Conservation (phyloP, 2,797 vertebrate genomes). For the Centroberyx gerrardi region DNA sequence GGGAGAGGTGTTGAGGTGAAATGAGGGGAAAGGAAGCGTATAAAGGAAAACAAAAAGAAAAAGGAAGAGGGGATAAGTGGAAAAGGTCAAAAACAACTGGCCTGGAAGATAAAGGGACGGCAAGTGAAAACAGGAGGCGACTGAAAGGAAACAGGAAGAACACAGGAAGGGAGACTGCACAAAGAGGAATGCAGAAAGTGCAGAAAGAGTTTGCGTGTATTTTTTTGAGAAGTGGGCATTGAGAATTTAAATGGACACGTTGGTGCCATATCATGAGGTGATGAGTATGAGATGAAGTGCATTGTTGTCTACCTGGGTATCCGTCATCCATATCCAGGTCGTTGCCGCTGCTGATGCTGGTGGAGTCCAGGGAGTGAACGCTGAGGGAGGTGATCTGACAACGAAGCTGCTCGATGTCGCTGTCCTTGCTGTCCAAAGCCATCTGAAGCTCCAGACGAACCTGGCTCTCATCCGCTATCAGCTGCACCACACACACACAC, state of each 20-base stretch:
- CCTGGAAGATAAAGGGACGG: slow-evolving; percentile 33
- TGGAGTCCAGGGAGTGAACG: slow-evolving; percentile 92
- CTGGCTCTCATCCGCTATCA: slow-evolving; percentile 95
- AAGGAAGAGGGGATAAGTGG: slow-evolving; percentile 20
- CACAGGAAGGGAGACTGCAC: slow-evolving; percentile 4
- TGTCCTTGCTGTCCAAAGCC: slow-evolving; percentile 97
- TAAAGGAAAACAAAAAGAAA: slow-evolving; percentile 9
- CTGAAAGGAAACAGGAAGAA: neutral
- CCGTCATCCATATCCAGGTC: slow-evolving; percentile 91
- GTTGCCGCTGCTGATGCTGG: slow-evolving; percentile 93
- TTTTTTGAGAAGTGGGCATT: neutral
- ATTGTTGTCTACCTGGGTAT: slow-evolving; percentile 90
- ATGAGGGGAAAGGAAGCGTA: slow-evolving; percentile 69
- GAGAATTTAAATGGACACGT: neutral
- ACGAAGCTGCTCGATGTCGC: slow-evolving; percentile 97
- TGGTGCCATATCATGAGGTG: neutral
- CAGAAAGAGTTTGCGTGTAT: neutral
- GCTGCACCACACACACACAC: slow-evolving; percentile 75
- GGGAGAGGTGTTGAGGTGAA: slow-evolving; percentile 72
- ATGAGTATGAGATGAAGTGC: neutral
- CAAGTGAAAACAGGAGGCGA: slow-evolving; percentile 31
- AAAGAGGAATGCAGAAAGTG: slow-evolving; percentile 17
- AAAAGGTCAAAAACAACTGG: slow-evolving; percentile 36
- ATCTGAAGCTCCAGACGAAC: slow-evolving; percentile 95
- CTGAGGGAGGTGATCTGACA: slow-evolving; percentile 93